Base-by-base conservation (phyloP, 2,113 vertebrate genomes). In the Rhabdornis inornatus region DNA sequence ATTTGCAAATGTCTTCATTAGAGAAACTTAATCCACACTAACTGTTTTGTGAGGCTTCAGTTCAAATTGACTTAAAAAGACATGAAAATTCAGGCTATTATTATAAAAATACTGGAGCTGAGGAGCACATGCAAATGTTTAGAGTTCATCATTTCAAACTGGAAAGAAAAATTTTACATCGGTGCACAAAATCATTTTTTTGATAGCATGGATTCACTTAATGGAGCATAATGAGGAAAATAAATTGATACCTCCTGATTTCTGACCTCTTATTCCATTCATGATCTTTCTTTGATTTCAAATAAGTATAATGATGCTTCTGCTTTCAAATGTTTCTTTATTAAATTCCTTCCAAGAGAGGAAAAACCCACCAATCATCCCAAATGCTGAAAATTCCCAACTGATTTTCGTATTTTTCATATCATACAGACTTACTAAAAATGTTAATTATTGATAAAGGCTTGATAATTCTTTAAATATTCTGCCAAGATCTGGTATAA, bases 401-500 rank as follows among this genome's bases (percentile, higher is more conserved):
- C 42, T 87, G 39, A 39, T 91, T 84, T 91, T 80, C 20, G 24
- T 66, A 70, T 94, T 94, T 92, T 92, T 90, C 47, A 18, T 86
- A 83, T 69, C 28, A 71, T 52, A 64, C 20, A 78, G 63, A 53
- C 31, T 66, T 78, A 74, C 16, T 81, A 81, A 90, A 31, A 68
- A 56, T 81, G 35, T 83, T 83, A 80, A 90, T 83, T 94, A 81
- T 70, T 72, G 68, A 91, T 65, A 69, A 92, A 91, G 47, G 11
- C 35, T 91, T 91, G 82, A 86, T 91, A 94, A 56, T 87, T 83
- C 70, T 90, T 95, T 86, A 88, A 91, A 91, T 95, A 83, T 44
- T 83, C 72, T 94, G 47, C 47, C 55, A 86, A 72, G 35, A 55
- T 63, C 42, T 24, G 6, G 22, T 87, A 52, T 16, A 74, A 79